Evolutionary conservation across 2,888 invertebrate species (phyloP).

Genomic region (Orgyia antiqua): DNA sequence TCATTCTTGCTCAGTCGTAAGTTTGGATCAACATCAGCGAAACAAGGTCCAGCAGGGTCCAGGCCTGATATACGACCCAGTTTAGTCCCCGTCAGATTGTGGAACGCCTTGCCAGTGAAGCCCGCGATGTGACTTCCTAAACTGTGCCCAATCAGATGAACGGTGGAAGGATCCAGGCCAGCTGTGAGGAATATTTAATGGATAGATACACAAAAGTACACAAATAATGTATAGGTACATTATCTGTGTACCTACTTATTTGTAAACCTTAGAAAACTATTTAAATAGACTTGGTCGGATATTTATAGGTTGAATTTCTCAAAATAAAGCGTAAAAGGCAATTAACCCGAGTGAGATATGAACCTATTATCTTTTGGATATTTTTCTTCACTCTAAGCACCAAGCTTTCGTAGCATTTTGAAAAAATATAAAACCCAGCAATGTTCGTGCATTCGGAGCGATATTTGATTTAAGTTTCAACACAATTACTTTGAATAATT

Average conservation of each 20-base stretch:
- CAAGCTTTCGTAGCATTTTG: no score
- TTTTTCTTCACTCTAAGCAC: no score
- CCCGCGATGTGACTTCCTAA: constrained; percentile 61
- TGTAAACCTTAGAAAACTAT: neutral
- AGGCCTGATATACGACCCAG: constrained; percentile 54
- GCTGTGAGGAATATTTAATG: constrained; percentile 23
- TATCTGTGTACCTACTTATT: neutral
- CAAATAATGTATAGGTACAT: neutral
- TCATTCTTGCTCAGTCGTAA: constrained; percentile 41
- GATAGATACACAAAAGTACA: neutral
- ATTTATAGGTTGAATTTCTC: neutral
- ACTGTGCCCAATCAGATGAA: constrained; percentile 65
- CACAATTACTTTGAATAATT: no score
- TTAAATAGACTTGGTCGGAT: no score
- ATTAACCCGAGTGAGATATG: no score
- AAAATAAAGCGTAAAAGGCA: neutral
- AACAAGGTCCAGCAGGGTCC: constrained; percentile 70
- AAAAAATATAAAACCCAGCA: no score
- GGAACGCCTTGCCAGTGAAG: constrained; percentile 52
- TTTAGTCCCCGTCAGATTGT: constrained; percentile 34
- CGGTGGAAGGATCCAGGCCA: constrained; percentile 38
- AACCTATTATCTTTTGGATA: no score
- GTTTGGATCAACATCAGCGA: constrained; percentile 39
- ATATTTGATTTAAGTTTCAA: neutral
- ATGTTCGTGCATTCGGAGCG: no score